Conservation (phyloP, 2,797 vertebrate genomes). For the Megalops cyprinoides region DNA sequence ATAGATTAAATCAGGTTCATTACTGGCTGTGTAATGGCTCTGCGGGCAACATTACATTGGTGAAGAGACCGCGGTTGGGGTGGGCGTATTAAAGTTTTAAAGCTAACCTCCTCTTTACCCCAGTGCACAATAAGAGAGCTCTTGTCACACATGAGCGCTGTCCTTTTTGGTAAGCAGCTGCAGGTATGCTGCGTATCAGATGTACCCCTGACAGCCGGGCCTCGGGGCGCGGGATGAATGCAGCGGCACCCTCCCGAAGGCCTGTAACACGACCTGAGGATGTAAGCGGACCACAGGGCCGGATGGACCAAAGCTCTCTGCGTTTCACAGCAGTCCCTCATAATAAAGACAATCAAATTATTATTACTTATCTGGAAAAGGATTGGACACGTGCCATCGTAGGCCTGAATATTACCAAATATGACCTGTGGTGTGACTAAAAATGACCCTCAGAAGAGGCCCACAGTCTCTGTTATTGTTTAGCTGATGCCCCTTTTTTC, state of each 20-base stretch:
- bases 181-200: conserved; percentile 10
- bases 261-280: conserved; percentile 5
- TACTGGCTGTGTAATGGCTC: conserved; percentile 15
- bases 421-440: too few species aligned
- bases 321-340: neutral
- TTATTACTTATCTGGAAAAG: too few species aligned
- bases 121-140: neutral
- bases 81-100: conserved; percentile 28
- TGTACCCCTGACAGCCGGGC: conserved; percentile 7
- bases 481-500: too few species aligned
- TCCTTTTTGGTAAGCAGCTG: neutral
- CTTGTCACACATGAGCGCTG: neutral
- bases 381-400: too few species aligned
- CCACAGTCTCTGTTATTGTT: too few species aligned
- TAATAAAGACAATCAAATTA: neutral
- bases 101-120: neutral
- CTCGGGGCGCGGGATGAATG: neutral
- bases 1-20: conserved; percentile 31
- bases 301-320: too few species aligned
- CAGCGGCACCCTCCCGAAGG: neutral
- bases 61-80: neutral
- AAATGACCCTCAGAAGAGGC: too few species aligned
- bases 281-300: too few species aligned
- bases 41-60: neutral
- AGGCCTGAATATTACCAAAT: too few species aligned